Base-by-base conservation (phyloP, 2,888 invertebrate species). In the Hydrotaea diabolus region DNA sequence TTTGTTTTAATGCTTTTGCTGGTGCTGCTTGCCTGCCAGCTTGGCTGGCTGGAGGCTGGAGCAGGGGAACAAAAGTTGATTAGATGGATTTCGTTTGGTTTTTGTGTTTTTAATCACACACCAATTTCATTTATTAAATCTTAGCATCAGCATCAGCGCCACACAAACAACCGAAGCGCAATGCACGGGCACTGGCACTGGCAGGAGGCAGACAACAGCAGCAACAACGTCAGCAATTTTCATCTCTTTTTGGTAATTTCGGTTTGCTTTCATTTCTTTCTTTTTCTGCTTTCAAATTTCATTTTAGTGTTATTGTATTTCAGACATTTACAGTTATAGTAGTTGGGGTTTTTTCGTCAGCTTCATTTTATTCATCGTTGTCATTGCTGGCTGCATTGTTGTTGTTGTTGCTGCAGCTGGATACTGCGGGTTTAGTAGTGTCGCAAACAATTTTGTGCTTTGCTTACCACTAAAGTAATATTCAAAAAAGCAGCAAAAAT, bases 41-140 rank as follows among this genome's bases (percentile, higher is more conserved):
- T 74, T 74, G 31, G 23, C 36, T 55, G 19, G 17, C 81, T 79
- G 77, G 31, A 71, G 84, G 84, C 74, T 62, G 77, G 88, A 87
- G 86, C 64, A 72, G 87, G 87, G 80, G 87, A 89, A 88, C 88
- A 89, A 91, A 90, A 91, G 89, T 90, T 91, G 91, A 91, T 92
- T 92, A 92, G 92, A 91, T 91, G 91, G 91, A 92, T 90, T 91
- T 91, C 91, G 90, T 91, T 91, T 91, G 90, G 91, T 91, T 91
- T 91, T 92, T 92, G 91, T 92, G 91, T 91, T 91, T 92, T 92
- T 92, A 91, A 91, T 91, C 91, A 91, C 92, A 92, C 91, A 91
- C 92, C 91, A 91, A 91, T 92, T 91, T 91, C 91, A 91, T 91
- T 91, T 91, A 91, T 91, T 91, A 91, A 91, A 91, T 91, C 91